Conservation (phyloP, 2,113 vertebrate genomes). For the Cisticola juncidis region DNA sequence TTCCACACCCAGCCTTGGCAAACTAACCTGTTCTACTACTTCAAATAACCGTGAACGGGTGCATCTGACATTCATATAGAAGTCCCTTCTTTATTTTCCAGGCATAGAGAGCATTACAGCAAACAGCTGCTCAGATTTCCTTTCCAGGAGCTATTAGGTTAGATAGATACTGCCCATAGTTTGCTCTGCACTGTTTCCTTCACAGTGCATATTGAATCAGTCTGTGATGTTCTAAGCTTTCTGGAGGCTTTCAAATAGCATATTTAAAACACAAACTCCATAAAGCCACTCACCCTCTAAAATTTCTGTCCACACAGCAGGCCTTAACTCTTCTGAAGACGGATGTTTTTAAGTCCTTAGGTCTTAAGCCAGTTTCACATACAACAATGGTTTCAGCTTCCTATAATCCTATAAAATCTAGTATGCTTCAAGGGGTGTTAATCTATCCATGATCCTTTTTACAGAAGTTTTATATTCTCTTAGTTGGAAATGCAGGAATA, state of each 20-base stretch:
- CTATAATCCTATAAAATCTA: not conserved
- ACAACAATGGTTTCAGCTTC: not conserved
- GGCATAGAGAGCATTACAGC: not conserved
- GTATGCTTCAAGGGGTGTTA: not conserved
- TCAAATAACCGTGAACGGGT: not conserved
- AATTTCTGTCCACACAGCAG: not conserved
- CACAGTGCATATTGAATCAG: accelerated
- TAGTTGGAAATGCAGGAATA: not conserved
- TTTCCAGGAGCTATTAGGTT: not conserved
- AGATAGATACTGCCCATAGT: accelerated
- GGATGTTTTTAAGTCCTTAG: not conserved
- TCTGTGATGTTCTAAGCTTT: not conserved
- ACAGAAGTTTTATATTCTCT: not conserved
- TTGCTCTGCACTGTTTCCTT: not conserved
- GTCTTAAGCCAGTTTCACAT: not conserved
- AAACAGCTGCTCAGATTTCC: not conserved
- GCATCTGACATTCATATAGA: not conserved
- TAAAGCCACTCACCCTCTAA: not conserved
- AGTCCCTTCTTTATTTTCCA: not conserved
- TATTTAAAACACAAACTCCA: not conserved
- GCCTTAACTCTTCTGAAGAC: not conserved
- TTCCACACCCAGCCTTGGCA: not conserved
- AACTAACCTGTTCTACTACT: not conserved
- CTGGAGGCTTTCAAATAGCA: not conserved
- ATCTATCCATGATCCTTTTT: not conserved